Evolutionary conservation across 2,113 vertebrate genomes (phyloP), one percentile per base, ranked within the genome.

Genomic region (Henicopernis longicauda): DNA sequence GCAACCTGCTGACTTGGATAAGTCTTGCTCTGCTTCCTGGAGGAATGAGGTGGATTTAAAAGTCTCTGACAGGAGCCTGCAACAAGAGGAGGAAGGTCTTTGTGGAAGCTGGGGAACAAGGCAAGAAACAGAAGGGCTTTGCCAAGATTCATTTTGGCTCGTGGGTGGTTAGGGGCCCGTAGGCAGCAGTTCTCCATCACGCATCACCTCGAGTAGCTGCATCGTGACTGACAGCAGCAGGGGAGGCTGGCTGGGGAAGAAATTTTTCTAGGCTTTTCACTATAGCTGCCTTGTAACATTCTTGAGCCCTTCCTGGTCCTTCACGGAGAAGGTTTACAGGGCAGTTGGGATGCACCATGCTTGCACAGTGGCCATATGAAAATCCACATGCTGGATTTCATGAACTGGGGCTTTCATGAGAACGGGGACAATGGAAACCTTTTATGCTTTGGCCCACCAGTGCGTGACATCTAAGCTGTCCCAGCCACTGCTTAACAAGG

Each of bases 201-300:
- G 1, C 29, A 5, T 82, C 18, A 16, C 72, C 83, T 86, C 55
- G 61, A 92, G 80, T 77, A 93, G 94, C 95, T 89, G 88, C 86
- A 57, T 91, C 19, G 26, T 96, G 94, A 95, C 95, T 95, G 95
- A 93, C 86, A 92, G 95, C 90, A 61, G 91, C 89, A 84, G 89
- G 40, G 66, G 81, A 92, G 89, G 77, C 65, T 82, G 80, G 9
- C 85, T 63, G 63, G 44, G 38, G 47, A 71, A 59, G 80, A 84
- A 25, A 19, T 57, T 93, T 90, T 74, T 69, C 69, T 79, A 42
- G 70, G 89, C 66, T 95, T 95, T 95, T 94, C 54, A 45, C 61
- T 82, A 27, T 29, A 80, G 49, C 58, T 83, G 73, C 84, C 70
- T 93, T 2, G 1, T 90, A 95, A 85, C 54, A 21, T 96, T 87